Evolutionary conservation across 1,140 invertebrate species (phyloP), one percentile per base, ranked within the genome.

Genomic region (Leucophenga varia): DNA sequence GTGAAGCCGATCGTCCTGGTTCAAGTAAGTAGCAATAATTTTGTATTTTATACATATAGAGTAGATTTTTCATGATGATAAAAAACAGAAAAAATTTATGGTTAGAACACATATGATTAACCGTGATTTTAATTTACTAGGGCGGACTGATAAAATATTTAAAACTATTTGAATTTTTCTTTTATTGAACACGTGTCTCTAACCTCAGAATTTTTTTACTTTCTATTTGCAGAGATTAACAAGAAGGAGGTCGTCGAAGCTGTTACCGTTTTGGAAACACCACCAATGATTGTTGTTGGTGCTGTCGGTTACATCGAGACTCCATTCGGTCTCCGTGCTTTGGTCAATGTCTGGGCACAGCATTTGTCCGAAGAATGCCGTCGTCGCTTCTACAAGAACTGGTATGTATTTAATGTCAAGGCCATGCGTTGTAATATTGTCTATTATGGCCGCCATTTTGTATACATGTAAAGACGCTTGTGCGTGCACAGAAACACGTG

Each of bases 161-260:
- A 14, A 30, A 22, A 3, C 6, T 8, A 2, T 16, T 14, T 13
- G 10, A 20, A 21, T 12, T n/a, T 18, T 8, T 30, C 2, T 4
- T 1, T 44, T 5, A 30, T 12, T 28, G 3, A n/a, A 10, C 47
- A 52, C 30, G 38, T 51, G 36, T 34, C 41, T 57, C 41, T 57
- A 51, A 59, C 36, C 36, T 52, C 19, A 21, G 30, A 34, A 22
- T 51, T 37, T 21, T 36, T 48, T 36, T 34, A 2, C 34, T 13
- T 28, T 46, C 49, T 47, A 37, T 58, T 54, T 58, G 37, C 76
- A 95, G 95, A 99, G 84, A 89, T 98, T 18, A 98, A 99, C 82
- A 99, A 99, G 81, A 99, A 99, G 77, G 97, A 99, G 81, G 94
- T 99, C 55, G 95, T 99, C 6, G 97, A 99, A 77, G 93, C 94